These are phyloP conservation scores for Pimpla rufipes DNA, from an alignment of 2,888 invertebrate genomes.

Conservation along the genomic window DNA sequence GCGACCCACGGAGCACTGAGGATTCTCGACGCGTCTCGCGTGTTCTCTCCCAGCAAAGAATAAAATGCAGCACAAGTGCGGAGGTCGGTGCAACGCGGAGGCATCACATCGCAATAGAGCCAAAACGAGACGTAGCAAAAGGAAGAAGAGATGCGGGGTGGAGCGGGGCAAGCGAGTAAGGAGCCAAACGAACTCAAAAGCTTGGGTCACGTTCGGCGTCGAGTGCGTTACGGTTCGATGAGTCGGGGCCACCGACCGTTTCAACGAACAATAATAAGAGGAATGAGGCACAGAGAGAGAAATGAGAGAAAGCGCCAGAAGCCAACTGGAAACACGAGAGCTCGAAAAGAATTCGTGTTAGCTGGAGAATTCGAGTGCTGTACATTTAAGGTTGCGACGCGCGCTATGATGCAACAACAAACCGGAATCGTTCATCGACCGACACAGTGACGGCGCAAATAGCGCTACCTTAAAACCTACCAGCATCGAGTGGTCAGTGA, in stretches of 20 bases:
- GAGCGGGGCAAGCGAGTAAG: slow-evolving; percentile 2
- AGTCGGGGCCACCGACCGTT: slow-evolving; percentile 17
- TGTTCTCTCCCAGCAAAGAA: slow-evolving; percentile 34
- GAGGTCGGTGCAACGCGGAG: slow-evolving; percentile 43
- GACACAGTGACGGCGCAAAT: neutral
- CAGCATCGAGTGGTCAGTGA: no score
- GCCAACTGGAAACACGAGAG: slow-evolving; percentile 21
- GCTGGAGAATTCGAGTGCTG: neutral
- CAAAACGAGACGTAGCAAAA: slow-evolving; percentile 23
- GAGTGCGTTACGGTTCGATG: slow-evolving; percentile 46
- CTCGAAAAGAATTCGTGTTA: slow-evolving; percentile 25
- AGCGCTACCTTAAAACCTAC: neutral
- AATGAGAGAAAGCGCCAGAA: slow-evolving; percentile 5
- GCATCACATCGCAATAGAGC: slow-evolving; percentile 44
- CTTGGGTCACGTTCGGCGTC: slow-evolving; percentile 55
- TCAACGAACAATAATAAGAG: slow-evolving; percentile 31
- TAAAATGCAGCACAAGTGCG: slow-evolving; percentile 48
- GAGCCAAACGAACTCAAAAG: slow-evolving; percentile 54
- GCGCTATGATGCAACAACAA: slow-evolving; percentile 5
- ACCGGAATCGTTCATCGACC: neutral
- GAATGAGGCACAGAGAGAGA: slow-evolving; percentile 34
- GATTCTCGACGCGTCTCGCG: slow-evolving; percentile 38
- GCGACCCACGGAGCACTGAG: slow-evolving; percentile 3
- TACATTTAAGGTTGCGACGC: slow-evolving; percentile 7
- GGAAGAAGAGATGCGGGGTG: neutral